phyloP scores from a whole-genome alignment of 2,888 invertebrate genomes.

The Agrotis puta region DNA sequence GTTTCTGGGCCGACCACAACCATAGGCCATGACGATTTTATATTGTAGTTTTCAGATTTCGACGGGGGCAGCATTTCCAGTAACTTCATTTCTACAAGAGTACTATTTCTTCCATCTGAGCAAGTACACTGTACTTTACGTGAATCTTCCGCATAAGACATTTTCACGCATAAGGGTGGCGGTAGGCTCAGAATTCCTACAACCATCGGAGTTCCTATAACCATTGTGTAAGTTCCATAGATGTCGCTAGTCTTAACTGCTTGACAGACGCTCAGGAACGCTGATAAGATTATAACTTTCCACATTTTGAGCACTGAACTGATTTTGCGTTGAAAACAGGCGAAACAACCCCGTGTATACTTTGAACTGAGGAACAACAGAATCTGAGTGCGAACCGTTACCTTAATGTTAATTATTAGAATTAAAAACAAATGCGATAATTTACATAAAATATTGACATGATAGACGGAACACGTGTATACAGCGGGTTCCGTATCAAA shows the following conservation, averaged over 20 bases:
- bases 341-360: not conserved
- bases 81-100: constrained; percentile 6
- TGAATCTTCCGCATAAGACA: not conserved
- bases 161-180: not conserved
- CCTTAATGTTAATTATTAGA: too few relatives aligned
- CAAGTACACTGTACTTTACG: constrained; percentile 7
- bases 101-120: constrained; percentile 13
- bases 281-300: constrained; percentile 1
- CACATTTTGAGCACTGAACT: constrained; percentile 12
- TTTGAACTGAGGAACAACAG: not conserved
- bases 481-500: too few relatives aligned
- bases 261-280: constrained; percentile 1
- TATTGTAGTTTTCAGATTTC: not conserved
- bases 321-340: not conserved
- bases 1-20: not conserved
- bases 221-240: constrained; percentile 20
- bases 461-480: too few relatives aligned
- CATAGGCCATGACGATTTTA: not conserved
- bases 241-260: constrained; percentile 6
- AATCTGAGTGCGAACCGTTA: too few relatives aligned
- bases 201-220: not conserved
- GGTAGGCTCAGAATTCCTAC: too few relatives aligned
- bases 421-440: too few relatives aligned
- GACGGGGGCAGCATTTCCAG: too few relatives aligned
- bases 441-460: too few relatives aligned